A percentile compares a stretch with the other conserved stretches of the same genome.
Conservation (phyloP, 2,113 vertebrate species). For the Sigmodon hispidus region DNA sequence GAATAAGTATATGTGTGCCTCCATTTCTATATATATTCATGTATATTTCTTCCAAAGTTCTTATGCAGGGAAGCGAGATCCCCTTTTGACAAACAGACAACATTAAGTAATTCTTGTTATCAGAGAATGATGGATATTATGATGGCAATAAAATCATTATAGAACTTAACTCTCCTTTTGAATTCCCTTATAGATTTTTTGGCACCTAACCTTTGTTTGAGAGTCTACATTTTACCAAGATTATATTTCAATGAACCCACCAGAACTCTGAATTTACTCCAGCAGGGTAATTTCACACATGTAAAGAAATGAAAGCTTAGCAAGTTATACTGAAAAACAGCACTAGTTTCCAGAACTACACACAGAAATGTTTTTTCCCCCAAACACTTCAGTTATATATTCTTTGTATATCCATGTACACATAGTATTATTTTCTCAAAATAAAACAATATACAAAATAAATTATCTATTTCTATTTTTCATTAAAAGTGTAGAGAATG, state of each 20-base stretch:
- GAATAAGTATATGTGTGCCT: too few relatives aligned
- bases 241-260: background rate
- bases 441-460: background rate
- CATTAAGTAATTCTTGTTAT: too few relatives aligned
- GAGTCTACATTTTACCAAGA: background rate
- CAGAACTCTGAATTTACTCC: background rate
- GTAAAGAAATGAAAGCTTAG: background rate
- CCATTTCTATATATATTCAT: too few relatives aligned
- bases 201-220: background rate
- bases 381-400: background rate
- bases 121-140: background rate
- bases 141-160: background rate
- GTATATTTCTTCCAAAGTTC: too few relatives aligned
- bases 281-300: background rate
- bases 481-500: background rate
- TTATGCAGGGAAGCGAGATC: too few relatives aligned
- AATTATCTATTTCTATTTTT: background rate
- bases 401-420: background rate
- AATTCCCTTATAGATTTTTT: background rate
- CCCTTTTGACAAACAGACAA: too few relatives aligned
- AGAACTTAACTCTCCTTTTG: background rate
- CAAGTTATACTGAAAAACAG: background rate
- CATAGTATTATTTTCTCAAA: background rate
- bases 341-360: too few relatives aligned
- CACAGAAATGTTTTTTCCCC: background rate